Percentiles rank a stretch among this genome's conserved stretches.
Conservation (phyloP, 2,797 vertebrate species). For the Pterois miles region DNA sequence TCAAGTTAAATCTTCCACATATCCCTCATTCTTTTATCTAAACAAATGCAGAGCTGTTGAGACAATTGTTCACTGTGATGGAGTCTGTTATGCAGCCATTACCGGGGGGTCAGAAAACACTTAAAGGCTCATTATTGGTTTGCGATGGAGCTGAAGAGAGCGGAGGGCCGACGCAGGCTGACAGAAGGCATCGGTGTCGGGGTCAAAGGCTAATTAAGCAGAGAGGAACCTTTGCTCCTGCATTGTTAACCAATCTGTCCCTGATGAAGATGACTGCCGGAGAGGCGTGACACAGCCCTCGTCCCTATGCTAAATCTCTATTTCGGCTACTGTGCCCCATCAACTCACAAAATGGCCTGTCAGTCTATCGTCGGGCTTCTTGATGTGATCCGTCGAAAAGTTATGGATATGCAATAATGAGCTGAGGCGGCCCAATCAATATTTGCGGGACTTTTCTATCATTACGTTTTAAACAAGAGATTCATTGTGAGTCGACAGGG, state of each 20-base stretch:
- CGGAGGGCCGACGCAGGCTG: slow-evolving; percentile 53
- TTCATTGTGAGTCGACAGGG: slow-evolving; percentile 74
- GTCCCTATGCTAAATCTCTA: slow-evolving; percentile 76
- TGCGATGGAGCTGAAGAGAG: slow-evolving; percentile 55
- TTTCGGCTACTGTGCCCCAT: slow-evolving; percentile 79
- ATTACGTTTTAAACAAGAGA: slow-evolving; percentile 76
- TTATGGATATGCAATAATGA: slow-evolving; percentile 86
- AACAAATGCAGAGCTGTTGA: slow-evolving; percentile 15
- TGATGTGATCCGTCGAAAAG: slow-evolving; percentile 71
- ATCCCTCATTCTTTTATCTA: slow-evolving; percentile 20
- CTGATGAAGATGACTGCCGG: slow-evolving; percentile 71
- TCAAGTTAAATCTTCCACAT: slow-evolving; percentile 26
- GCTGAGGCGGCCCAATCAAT: slow-evolving; percentile 75
- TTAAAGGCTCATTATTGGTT: slow-evolving; percentile 77
- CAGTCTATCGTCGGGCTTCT: slow-evolving; percentile 65
- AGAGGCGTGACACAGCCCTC: slow-evolving; percentile 62
- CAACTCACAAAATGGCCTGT: slow-evolving; percentile 81
- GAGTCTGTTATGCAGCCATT: slow-evolving; percentile 52
- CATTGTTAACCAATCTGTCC: slow-evolving; percentile 88
- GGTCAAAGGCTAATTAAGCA: slow-evolving; percentile 90
- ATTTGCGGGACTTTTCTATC: slow-evolving; percentile 72
- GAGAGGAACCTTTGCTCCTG: slow-evolving; percentile 79
- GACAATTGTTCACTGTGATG: slow-evolving; percentile 37
- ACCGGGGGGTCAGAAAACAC: slow-evolving; percentile 48
- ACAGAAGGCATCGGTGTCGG: slow-evolving; percentile 78